Evolutionary conservation across 2,113 vertebrate genomes (phyloP), one percentile per base, ranked within the genome.

Genomic region (Pandion haliaetus): DNA sequence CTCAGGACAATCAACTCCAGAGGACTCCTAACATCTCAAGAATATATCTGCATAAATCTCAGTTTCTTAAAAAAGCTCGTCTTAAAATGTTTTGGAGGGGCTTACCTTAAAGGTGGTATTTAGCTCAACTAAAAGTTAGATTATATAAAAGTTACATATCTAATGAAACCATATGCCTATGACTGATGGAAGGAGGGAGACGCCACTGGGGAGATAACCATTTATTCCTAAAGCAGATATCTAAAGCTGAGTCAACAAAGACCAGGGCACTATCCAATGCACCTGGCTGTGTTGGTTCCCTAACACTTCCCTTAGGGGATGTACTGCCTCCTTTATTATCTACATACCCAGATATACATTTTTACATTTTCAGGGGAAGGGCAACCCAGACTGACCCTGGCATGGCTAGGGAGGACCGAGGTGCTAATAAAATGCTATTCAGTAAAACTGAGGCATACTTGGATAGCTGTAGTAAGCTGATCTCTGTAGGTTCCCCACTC

Each of bases 121-220:
- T 50, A 89, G 15, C 14, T 85, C 32, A 76, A 29, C 17, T 62
- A 36, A 14, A 85, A 74, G 8, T 74, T 62, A 44, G 11, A 31
- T 74, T 45, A 58, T 29, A 14, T 45, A 9, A 49, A 84, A 66
- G 5, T 54, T 71, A 44, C 2, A 4, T 63, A 34, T 70, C 18
- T 84, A 62, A 67, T 65, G 10, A 88, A 88, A 52, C 8, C 9
- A 4, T 59, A 67, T n/a, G 25, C 9, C 38, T 79, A 20, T 26
- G 32, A 38, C 17, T 74, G 5, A 16, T 59, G 49, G 66, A 66
- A 72, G 9, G 15, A 58, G 42, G 57, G 29, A 87, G 13, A 45
- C 2, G 3, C 12, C 40, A 28, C 19, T 0, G 1, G 10, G 31
- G 16, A 61, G 6, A 65, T 5, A 44, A 52, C 2, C 2, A 5